Percentiles rank a stretch among this genome's conserved stretches.
phyloP scores from a whole-genome alignment of 1,140 invertebrate genomes.

The Agraylea sexmaculata region DNA sequence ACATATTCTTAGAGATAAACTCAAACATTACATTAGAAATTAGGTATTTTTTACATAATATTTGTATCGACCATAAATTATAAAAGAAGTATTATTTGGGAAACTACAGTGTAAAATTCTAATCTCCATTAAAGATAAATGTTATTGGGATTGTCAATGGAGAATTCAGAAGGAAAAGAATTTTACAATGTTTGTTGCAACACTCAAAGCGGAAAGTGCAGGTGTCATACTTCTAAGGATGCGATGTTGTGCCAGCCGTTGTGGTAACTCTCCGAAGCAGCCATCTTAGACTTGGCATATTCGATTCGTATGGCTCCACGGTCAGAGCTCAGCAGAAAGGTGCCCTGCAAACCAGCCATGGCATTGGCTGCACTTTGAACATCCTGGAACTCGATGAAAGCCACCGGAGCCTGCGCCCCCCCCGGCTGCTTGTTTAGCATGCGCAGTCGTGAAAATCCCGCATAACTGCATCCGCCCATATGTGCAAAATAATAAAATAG shows the following conservation, averaged over 20 bases:
- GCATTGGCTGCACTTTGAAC: conserved; percentile 79
- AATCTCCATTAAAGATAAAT: no score
- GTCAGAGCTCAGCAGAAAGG: conserved; percentile 87
- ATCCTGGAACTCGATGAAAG: conserved; percentile 94
- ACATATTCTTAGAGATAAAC: no score
- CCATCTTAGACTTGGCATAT: conserved; percentile 97
- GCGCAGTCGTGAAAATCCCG: conserved; percentile 92
- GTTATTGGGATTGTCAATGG: not conserved
- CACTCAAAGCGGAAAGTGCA: not conserved
- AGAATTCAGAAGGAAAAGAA: not conserved
- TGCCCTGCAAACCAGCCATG: conserved; percentile 85
- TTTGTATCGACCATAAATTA: conserved; percentile 1
- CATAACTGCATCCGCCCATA: conserved; percentile 55
- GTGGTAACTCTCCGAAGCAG: conserved; percentile 53
- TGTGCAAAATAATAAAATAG: conserved; percentile 5
- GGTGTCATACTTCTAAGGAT: conserved; percentile 21
- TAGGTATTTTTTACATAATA: no score
- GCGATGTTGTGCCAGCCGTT: conserved; percentile 39
- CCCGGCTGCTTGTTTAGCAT: conserved; percentile 71
- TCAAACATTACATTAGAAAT: no score
- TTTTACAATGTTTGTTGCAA: not conserved
- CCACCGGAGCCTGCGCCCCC: conserved; percentile 49
- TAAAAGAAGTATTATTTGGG: not conserved
- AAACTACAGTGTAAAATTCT: no score
- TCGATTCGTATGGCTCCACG: conserved; percentile 93